phyloP scores from a whole-genome alignment of 1,140 invertebrate genomes.

The Diabrotica virgifera region DNA sequence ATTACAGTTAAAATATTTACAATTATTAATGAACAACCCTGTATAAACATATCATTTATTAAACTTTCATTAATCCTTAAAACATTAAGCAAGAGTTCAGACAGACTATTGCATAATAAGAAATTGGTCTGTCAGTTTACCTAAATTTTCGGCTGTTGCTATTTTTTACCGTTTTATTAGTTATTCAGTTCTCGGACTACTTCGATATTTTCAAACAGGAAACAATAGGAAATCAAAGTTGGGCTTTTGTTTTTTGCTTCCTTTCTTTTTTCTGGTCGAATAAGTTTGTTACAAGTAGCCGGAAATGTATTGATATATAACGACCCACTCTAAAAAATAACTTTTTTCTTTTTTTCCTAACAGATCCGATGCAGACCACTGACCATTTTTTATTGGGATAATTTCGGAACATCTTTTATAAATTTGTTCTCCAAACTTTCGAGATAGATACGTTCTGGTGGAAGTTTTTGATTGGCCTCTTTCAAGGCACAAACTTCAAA shows the following conservation, averaged over 20 bases:
- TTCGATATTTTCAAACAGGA: background rate
- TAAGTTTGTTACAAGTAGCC: background rate
- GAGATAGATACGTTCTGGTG: no score
- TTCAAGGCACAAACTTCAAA: no score
- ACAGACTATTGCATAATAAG: no score
- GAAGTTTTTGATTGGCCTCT: no score
- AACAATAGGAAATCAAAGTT: background rate
- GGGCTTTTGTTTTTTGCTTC: background rate
- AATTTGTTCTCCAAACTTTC: background rate
- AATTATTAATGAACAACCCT: no score
- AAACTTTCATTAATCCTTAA: no score
- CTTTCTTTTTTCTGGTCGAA: slow-evolving; percentile 2
- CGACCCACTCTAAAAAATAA: background rate
- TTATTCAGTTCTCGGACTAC: background rate
- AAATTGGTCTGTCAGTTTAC: no score
- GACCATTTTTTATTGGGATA: background rate
- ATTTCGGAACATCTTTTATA: background rate
- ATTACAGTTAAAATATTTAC: no score
- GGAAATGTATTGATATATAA: background rate
- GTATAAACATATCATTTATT: no score
- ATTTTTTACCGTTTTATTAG: background rate
- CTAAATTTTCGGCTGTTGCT: no score
- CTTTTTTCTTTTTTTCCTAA: background rate
- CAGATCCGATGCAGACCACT: background rate
- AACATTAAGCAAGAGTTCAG: no score